Evolutionary conservation across 92 coral and sea anemone genomes (phyloP).

Genomic region (Pocillopora meandrina): DNA sequence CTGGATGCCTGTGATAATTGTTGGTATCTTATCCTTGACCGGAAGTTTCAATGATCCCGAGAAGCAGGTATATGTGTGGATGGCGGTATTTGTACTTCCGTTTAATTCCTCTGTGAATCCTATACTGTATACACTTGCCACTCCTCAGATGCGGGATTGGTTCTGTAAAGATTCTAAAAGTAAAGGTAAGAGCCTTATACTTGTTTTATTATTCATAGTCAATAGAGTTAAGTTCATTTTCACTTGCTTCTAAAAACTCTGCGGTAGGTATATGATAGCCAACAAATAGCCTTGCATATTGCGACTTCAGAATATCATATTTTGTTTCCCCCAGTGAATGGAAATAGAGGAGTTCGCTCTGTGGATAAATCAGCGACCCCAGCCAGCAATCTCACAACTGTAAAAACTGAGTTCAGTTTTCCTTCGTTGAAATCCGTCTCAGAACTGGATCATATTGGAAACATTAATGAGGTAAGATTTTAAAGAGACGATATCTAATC

Average conservation of each 20-base stretch:
- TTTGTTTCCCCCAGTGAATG: not conserved
- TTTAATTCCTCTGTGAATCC: slow-evolving; percentile 78
- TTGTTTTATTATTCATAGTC: too few species aligned
- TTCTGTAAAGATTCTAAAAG: not conserved
- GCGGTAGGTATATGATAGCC: too few species aligned
- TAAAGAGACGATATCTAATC: too few species aligned
- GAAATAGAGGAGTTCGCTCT: not conserved
- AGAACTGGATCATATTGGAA: not conserved
- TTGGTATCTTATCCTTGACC: slow-evolving; percentile 57
- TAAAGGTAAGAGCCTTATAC: not conserved
- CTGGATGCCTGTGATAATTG: slow-evolving; percentile 81
- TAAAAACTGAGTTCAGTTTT: not conserved
- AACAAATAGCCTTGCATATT: too few species aligned
- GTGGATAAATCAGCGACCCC: not conserved
- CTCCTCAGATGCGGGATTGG: slow-evolving; percentile 34
- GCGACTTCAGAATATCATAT: not conserved
- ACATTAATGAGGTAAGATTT: not conserved
- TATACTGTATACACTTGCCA: slow-evolving; percentile 70
- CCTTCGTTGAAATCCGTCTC: not conserved
- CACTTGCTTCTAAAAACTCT: too few species aligned
- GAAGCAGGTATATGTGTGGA: slow-evolving; percentile 75
- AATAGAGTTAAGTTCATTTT: too few species aligned
- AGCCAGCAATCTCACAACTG: not conserved
- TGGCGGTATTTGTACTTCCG: slow-evolving; percentile 80
- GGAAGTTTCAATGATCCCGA: slow-evolving; percentile 71